Evolutionary conservation across 2,888 invertebrate species (phyloP), one percentile per base, ranked within the genome.

Genomic region (Oscheius sp.): DNA sequence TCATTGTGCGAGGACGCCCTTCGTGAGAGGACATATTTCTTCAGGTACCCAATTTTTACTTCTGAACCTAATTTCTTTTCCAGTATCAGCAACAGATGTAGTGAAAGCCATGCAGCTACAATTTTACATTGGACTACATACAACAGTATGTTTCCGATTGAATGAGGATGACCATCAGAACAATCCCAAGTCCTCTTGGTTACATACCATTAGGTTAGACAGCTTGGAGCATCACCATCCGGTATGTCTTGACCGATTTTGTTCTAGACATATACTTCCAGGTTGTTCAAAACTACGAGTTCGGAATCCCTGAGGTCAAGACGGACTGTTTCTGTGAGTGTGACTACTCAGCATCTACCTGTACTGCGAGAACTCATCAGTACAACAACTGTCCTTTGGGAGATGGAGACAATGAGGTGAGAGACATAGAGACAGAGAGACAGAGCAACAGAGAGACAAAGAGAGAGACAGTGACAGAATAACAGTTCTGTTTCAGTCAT

Each of bases 251-350:
- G 53, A 13, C n/a, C 4, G 2, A 11, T 21, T 53, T 53, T 3
- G 53, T 21, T 21, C 11, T 13, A 4, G 4, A 2, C 53, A 53
- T 3, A 9, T 29, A 59, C 10, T 76, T 78, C 62, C 76, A 84
- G 84, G 80, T 88, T 60, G 85, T 84, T 21, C 86, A 88, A 76
- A 79, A 82, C 58, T 88, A 86, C 78, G 80, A 79, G n/a, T 88
- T 88, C 79, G 88, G 86, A 33, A 84, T 88, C 60, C 88, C 88
- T 2, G 87, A 88, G 73, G 84, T 88, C 29, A 78, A 79, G 55
- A 83, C 86, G 29, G 80, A 83, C 33, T 88, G 88, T 73, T 85
- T 86, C 63, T 88, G 88, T 73, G 88, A 88, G 71, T 88, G 88
- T 68, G 82, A 84, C 60, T 75, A 83, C 10, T 77, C 78, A 1